Conservation (phyloP, 1,140 invertebrate species). For the Parasteatoda tepidariorum region DNA sequence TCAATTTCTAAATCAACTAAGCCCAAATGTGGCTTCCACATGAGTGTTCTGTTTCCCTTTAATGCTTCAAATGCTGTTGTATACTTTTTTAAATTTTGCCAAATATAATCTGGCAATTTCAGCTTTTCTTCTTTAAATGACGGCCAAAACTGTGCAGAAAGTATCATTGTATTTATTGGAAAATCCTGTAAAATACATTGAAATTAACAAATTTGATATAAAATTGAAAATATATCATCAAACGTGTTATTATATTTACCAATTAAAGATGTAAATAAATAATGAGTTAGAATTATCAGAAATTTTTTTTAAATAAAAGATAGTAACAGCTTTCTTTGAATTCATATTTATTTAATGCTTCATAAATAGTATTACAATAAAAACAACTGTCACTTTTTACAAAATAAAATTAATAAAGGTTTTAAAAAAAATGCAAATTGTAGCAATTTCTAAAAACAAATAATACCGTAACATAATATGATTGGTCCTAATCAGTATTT, state of each 20-base stretch:
- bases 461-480: no score
- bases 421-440: no score
- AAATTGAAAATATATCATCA: no score
- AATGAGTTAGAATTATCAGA: not conserved
- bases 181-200: constrained; percentile 51
- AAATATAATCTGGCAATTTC: constrained; percentile 83
- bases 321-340: no score
- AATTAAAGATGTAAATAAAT: not conserved
- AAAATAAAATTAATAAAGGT: no score
- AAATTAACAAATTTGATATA: not conserved
- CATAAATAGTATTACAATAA: no score
- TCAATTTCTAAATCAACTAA: constrained; percentile 93
- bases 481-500: no score
- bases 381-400: no score
- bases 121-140: constrained; percentile 94
- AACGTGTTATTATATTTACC: no score
- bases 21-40: constrained; percentile 94
- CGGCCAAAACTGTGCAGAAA: constrained; percentile 99
- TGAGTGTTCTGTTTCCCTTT: constrained; percentile 93
- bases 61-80: constrained; percentile 92
- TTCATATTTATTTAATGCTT: no score
- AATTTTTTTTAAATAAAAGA: constrained; percentile 36
- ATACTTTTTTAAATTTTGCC: constrained; percentile 85
- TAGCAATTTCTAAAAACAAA: no score
- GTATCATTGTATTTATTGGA: constrained; percentile 79